Base-by-base conservation (phyloP, 1,140 invertebrate genomes). In the Vanessa tameamea region DNA sequence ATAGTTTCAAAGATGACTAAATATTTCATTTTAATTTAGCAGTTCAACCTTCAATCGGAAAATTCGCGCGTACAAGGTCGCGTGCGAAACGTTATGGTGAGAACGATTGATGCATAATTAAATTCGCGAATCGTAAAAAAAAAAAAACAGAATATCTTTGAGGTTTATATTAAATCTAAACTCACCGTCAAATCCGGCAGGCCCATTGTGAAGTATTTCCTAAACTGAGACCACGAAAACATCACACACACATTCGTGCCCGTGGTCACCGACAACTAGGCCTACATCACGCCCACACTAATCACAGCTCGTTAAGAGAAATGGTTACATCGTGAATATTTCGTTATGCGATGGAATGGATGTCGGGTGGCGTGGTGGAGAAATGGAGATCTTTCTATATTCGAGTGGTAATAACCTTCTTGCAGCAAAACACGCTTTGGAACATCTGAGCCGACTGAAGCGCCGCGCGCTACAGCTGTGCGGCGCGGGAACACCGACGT, bases 161-260 rank as follows among this genome's bases (percentile, higher is more conserved):
- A 43, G 7, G 37, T 43, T 1, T 43, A 43, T 43, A 59, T 12
- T 16, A 64, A 13, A 64, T 16, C 16, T 7, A 15, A 16, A 90
- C 90, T 92, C 79, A 90, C 90, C 88, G 89, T 85, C 47, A 90
- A 82, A 83, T 92, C 88, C 64, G 89, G 88, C 78, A 91, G 84
- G 48, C 90, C 90, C 89, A 91, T 92, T 70, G 82, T 82, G 53
- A 89, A 74, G 70, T 83, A 81, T 73, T 82, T 81, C 72, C 72
- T 84, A 65, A 91, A 72, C 75, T 84, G 87, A 75, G 73, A 82
- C 82, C 80, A 90, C 78, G 87, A 78, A 78, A 90, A 91, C 90
- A 92, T 92, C 82, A 87, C 37, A 43, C 37, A 43, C 37, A 43
- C 90, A 87, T 79, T 72, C 72, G 20, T 50, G 53, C 63, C 57